These are phyloP conservation scores for Rhincodon typus DNA, from an alignment of 2,797 vertebrate species.

Conservation along the genomic window DNA sequence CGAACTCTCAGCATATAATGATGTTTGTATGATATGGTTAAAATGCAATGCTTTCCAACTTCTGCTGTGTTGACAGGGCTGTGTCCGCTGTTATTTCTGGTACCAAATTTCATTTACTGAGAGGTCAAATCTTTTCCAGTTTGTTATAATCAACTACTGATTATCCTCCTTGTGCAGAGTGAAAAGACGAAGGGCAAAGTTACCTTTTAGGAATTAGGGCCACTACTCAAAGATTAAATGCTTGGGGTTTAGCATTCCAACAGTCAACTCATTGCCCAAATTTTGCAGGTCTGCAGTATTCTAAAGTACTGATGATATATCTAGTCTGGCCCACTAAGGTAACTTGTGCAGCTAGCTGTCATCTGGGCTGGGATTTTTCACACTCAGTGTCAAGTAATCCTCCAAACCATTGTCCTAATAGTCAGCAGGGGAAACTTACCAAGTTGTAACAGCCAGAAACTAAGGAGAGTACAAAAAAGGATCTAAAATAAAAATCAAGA, in stretches of 20 bases:
- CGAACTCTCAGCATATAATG: no score
- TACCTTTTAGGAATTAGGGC: neutral
- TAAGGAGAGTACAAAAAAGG: neutral
- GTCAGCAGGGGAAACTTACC: neutral
- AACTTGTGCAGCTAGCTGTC: neutral
- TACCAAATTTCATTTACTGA: neutral
- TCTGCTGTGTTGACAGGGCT: no score
- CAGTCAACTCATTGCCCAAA: neutral
- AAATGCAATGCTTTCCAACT: neutral
- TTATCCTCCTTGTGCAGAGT: neutral
- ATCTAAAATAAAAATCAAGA: slow-evolving; percentile 12
- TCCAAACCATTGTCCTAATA: neutral
- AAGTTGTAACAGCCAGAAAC: neutral
- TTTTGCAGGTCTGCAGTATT: neutral
- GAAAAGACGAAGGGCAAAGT: neutral
- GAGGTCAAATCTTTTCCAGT: neutral
- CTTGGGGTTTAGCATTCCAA: neutral
- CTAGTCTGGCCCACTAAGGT: neutral
- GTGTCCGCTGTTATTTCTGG: no score
- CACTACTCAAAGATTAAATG: neutral
- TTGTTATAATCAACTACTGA: neutral
- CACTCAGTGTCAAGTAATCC: neutral
- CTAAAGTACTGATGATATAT: neutral
- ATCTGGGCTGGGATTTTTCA: neutral
- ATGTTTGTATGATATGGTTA: no score